Evolutionary conservation across 2,113 vertebrate genomes (phyloP).

Genomic region (Thunnus thynnus): DNA sequence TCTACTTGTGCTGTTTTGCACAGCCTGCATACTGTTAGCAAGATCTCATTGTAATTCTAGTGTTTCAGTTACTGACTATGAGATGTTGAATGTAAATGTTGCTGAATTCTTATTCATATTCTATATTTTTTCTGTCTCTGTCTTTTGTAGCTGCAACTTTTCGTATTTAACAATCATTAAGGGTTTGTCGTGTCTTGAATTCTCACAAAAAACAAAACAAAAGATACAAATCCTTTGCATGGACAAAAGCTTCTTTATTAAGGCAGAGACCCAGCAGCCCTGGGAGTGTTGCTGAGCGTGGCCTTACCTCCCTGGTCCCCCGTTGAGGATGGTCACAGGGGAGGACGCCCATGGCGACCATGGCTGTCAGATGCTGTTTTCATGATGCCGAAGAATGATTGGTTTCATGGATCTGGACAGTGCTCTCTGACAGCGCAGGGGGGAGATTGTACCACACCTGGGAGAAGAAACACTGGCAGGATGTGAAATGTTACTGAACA

Average conservation of each 20-base stretch:
- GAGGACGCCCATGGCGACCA: conserved; percentile 71
- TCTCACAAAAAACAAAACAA: background rate
- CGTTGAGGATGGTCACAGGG: conserved; percentile 63
- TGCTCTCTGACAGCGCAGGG: conserved; percentile 67
- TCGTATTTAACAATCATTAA: background rate
- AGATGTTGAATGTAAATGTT: conserved; percentile 34
- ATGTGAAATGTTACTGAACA: conserved; percentile 79
- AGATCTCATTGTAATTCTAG: conserved; percentile 24
- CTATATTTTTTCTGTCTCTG: background rate
- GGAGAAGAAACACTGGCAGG: conserved; percentile 75
- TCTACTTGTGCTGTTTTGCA: background rate
- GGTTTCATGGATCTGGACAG: conserved; percentile 68
- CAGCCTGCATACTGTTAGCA: conserved; percentile 5
- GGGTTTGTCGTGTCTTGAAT: background rate
- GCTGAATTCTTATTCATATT: conserved; percentile 3
- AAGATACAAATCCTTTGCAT: background rate
- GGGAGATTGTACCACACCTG: conserved; percentile 72
- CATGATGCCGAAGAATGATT: conserved; percentile 77
- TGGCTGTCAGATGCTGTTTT: conserved; percentile 78
- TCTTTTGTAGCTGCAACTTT: conserved; percentile 5
- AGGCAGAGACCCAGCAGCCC: conserved; percentile 30
- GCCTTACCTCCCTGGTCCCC: conserved; percentile 67
- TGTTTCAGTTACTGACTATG: conserved; percentile 4
- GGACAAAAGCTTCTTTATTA: background rate
- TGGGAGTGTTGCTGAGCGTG: conserved; percentile 50